Evolutionary conservation across 2,797 vertebrate genomes (phyloP), one percentile per base, ranked within the genome.

Genomic region (Diplodus puntazzo): DNA sequence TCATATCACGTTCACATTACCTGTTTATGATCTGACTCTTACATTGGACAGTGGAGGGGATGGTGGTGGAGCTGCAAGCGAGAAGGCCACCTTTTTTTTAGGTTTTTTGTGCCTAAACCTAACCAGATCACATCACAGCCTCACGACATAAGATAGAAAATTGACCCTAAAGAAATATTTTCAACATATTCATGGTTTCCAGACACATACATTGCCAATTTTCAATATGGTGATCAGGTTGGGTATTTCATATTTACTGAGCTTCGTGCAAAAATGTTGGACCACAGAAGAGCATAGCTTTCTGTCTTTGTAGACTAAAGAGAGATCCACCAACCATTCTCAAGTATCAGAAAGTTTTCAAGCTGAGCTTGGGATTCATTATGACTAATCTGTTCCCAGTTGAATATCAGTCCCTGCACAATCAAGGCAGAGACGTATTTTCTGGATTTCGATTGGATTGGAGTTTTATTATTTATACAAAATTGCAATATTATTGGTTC

Each of bases 321-420:
- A 80, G 6, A n/a, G 14, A 50, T 53, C 39, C 69, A 49, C 64
- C 69, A 76, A 80, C 60, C 11, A 70, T 60, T 83, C 71, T 71
- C 43, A 53, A 72, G 64, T 75, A 77, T 83, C 74, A 71, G 50
- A 75, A 87, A 74, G 73, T 77, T 87, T 88, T 75, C 72, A 83
- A 73, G 69, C 63, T 49, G 64, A 77, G 60, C 73, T 49, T 7
- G 25, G 45, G 88, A 83, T 88, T 87, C 49, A 84, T 84, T 67
- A 54, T 59, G 72, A 79, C 58, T 83, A 73, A 81, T 83, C 65
- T 65, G 67, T 78, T 89, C 82, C 73, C 34, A 21, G 62, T 89
- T 88, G 89, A 84, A 92, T 90, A 89, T 84, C 70, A 79, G 73
- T 60, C 69, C 50, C 75, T 13, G 54, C 48, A 69, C 75, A 81